phyloP scores from a whole-genome alignment of 2,797 vertebrate genomes.

The Lepus oiostolus region DNA sequence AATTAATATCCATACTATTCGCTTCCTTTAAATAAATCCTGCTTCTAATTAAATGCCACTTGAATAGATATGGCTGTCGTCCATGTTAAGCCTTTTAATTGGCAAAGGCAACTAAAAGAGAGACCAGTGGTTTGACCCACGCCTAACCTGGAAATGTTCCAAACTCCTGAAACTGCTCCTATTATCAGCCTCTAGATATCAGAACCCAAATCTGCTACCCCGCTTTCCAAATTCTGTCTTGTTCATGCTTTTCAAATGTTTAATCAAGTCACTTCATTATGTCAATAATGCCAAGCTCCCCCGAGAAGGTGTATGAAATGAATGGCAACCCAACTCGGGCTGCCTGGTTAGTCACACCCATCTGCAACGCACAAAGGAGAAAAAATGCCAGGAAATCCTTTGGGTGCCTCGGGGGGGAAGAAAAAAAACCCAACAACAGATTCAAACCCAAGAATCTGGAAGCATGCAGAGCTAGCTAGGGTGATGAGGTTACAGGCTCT shows the following conservation, averaged over 20 bases:
- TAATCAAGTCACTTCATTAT: constrained; percentile 60
- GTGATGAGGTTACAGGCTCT: background rate
- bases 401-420: background rate
- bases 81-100: constrained; percentile 2
- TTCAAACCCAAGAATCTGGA: constrained; percentile 46
- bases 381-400: background rate
- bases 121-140: constrained; percentile 6
- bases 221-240: constrained; percentile 57
- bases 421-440: background rate
- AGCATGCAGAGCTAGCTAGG: background rate
- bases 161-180: constrained; percentile 28
- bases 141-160: constrained; percentile 43
- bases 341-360: background rate
- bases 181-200: background rate
- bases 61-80: background rate
- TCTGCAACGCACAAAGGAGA: background rate
- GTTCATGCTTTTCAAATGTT: constrained; percentile 32
- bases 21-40: background rate
- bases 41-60: constrained; percentile 34
- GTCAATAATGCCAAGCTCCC: background rate
- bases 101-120: background rate
- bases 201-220: background rate
- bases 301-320: constrained; percentile 15
- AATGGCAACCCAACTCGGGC: background rate
- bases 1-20: constrained; percentile 12